Evolutionary conservation across 1,140 invertebrate species (phyloP).

Genomic region (Elysia chlorotica): DNA sequence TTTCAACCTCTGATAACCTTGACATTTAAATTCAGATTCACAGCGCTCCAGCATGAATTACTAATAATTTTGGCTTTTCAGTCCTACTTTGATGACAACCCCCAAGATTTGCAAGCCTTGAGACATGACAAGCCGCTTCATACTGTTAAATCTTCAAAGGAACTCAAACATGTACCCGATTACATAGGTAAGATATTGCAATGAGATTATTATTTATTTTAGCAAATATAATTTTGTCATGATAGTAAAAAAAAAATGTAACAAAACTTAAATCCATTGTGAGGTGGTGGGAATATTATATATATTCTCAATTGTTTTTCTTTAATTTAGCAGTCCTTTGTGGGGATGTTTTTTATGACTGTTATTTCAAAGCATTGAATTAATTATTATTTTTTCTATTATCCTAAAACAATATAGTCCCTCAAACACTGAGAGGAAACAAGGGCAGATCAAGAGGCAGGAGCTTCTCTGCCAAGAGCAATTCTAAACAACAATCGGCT

Average conservation of each 20-base stretch:
- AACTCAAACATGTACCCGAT: conserved; percentile 8
- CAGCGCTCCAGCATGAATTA: too few species aligned
- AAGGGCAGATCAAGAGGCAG: too few species aligned
- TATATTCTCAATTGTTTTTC: background rate
- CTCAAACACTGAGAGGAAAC: too few species aligned
- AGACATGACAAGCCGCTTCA: conserved; percentile 79
- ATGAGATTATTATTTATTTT: background rate
- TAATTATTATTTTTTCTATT: background rate
- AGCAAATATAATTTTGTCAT: background rate
- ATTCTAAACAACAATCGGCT: too few species aligned
- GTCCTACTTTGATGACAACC: conserved; percentile 95
- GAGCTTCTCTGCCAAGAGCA: too few species aligned
- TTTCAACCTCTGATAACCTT: too few species aligned
- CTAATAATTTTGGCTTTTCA: conserved; percentile 60
- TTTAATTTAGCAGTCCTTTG: background rate
- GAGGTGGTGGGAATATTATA: background rate
- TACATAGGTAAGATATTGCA: conserved; percentile 10
- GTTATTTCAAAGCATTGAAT: background rate
- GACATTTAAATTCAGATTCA: too few species aligned
- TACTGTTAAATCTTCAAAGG: background rate
- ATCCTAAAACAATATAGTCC: background rate
- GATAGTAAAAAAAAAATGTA: background rate
- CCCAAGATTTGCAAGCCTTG: conserved; percentile 84
- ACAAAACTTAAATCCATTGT: background rate
- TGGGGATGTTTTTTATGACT: background rate